Evolutionary conservation across 1,140 invertebrate genomes (phyloP).

Genomic region (Trialeurodes vaporariorum): DNA sequence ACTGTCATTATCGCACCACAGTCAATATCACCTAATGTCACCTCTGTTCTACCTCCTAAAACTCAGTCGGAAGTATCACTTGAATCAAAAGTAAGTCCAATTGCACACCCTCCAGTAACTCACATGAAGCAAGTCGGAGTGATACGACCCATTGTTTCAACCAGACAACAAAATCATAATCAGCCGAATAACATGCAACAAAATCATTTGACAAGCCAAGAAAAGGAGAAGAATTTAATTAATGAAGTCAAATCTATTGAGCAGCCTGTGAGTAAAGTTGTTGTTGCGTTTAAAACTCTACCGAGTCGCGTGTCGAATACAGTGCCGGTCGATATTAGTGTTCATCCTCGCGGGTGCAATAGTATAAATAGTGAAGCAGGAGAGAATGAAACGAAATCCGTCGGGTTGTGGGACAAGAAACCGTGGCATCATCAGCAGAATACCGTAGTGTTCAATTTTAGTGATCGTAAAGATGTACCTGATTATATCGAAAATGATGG

Average conservation of each 20-base stretch:
- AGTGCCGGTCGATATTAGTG: background rate
- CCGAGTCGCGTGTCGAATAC: slow-evolving; percentile 4
- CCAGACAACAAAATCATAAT: slow-evolving; percentile 29
- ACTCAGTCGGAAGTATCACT: background rate
- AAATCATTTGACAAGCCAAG: slow-evolving; percentile 42
- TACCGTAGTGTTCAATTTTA: slow-evolving; percentile 79
- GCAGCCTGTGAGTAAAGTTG: slow-evolving; percentile 39
- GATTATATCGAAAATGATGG: slow-evolving; percentile 85
- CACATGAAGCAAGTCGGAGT: slow-evolving; percentile 43
- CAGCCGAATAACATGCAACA: slow-evolving; percentile 11
- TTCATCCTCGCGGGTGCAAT: background rate
- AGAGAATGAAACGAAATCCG: slow-evolving; percentile 18
- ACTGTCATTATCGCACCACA: background rate
- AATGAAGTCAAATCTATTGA: slow-evolving; percentile 51
- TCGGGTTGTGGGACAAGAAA: slow-evolving; percentile 41
- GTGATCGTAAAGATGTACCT: slow-evolving; percentile 65
- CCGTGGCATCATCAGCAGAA: slow-evolving; percentile 44
- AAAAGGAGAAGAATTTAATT: slow-evolving; percentile 57
- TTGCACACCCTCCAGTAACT: background rate
- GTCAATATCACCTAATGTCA: background rate
- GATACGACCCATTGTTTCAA: slow-evolving; percentile 44
- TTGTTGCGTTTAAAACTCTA: slow-evolving; percentile 33
- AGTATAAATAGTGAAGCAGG: slow-evolving; percentile 5
- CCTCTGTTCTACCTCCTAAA: slow-evolving; percentile 19
- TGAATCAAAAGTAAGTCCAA: slow-evolving; percentile 2